Conservation (phyloP, 2,888 invertebrate species). For the Candidula unifasciata region DNA sequence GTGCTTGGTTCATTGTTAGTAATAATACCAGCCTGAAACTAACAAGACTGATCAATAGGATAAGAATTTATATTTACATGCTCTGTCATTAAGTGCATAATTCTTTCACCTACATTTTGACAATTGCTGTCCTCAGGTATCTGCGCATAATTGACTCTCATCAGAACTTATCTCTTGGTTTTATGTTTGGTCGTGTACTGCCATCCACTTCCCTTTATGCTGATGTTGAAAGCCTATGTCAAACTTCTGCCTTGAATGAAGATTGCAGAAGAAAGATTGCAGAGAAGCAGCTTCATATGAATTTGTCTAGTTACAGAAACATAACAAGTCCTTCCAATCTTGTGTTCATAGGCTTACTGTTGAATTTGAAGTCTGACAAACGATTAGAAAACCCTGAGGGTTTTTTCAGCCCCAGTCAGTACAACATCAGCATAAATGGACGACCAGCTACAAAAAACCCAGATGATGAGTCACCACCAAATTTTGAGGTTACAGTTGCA, state of each 20-base stretch:
- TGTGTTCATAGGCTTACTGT: constrained; percentile 33
- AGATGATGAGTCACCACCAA: constrained; percentile 58
- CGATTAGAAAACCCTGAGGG: constrained; percentile 48
- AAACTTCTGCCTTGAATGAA: constrained; percentile 51
- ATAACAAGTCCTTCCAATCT: background rate
- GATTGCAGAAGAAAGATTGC: background rate
- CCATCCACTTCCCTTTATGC: constrained; percentile 43
- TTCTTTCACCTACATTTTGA: background rate
- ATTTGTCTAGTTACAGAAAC: background rate
- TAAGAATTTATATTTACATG: background rate
- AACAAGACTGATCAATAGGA: too few relatives aligned
- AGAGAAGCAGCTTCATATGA: background rate
- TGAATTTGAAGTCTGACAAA: background rate
- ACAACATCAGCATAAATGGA: constrained; percentile 59
- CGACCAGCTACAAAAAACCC: constrained; percentile 60
- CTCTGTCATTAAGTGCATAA: background rate
- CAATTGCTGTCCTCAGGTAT: constrained; percentile 53
- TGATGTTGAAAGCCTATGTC: constrained; percentile 49
- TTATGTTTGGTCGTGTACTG: constrained; percentile 63
- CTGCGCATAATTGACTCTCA: constrained; percentile 61
- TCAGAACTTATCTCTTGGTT: constrained; percentile 57
- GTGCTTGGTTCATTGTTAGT: too few relatives aligned
- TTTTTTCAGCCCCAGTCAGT: constrained; percentile 48
- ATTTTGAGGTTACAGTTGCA: constrained; percentile 60
- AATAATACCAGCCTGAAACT: too few relatives aligned